phyloP scores from a whole-genome alignment of 2,113 vertebrate species.

The Dasyurus viverrinus region DNA sequence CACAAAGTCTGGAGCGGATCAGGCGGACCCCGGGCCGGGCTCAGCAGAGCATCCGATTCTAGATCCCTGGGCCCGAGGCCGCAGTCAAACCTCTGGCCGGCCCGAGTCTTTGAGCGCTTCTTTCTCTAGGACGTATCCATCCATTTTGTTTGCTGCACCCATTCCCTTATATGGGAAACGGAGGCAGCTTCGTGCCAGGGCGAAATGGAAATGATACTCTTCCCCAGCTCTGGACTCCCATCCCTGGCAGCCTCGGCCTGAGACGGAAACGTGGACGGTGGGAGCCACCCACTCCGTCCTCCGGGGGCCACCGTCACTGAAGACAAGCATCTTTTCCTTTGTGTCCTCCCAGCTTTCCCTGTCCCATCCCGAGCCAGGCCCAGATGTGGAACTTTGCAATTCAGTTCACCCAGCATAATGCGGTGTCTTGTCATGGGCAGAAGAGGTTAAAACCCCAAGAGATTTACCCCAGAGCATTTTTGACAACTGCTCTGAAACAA shows the following conservation, averaged over 20 bases:
- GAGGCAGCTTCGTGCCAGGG: not conserved
- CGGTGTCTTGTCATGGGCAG: not conserved
- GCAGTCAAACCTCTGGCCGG: not conserved
- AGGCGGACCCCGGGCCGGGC: not conserved
- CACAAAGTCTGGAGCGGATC: conserved; percentile 60
- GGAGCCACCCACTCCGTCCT: not conserved
- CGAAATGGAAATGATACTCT: not conserved
- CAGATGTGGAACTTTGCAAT: not conserved
- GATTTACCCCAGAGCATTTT: not conserved
- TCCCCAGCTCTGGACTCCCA: not conserved
- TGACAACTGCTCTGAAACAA: not conserved
- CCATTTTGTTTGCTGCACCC: not conserved
- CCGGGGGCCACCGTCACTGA: not conserved
- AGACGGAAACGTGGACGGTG: no score
- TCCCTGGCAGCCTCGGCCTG: not conserved
- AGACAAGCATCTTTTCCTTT: not conserved
- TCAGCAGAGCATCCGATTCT: not conserved
- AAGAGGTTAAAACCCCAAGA: no score
- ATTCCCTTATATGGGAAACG: not conserved
- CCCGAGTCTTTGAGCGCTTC: not conserved
- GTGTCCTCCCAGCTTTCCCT: not conserved
- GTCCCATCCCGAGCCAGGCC: not conserved
- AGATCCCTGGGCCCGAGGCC: no score
- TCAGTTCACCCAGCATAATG: not conserved
- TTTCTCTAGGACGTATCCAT: not conserved